Conservation (phyloP, 2,113 vertebrate genomes). For the Pholis gunnellus region DNA sequence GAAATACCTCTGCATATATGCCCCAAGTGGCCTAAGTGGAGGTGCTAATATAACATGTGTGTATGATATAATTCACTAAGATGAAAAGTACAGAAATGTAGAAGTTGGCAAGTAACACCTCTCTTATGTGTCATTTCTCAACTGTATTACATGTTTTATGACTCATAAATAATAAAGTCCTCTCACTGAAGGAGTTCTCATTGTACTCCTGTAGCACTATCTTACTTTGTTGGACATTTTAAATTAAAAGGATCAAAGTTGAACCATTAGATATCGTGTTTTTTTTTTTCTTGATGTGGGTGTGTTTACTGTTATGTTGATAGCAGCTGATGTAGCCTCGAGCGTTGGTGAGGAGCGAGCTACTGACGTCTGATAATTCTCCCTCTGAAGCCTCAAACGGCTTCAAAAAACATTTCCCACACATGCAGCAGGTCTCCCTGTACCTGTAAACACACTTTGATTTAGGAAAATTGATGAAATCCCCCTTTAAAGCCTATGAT, state of each 20-base stretch:
- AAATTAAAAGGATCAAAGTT: background rate
- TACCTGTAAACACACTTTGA: conserved; percentile 6
- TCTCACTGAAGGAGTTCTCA: background rate
- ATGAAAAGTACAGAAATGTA: conserved; percentile 6
- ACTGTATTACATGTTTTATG: conserved; percentile 22
- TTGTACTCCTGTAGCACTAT: background rate
- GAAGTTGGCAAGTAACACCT: background rate
- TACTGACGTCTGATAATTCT: background rate
- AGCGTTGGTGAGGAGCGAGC: background rate
- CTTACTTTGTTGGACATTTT: conserved; percentile 22
- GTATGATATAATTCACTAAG: background rate
- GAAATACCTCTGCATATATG: conserved; percentile 5
- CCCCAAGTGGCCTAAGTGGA: background rate
- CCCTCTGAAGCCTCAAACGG: background rate
- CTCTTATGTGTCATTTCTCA: conserved; percentile 22
- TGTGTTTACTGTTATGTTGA: background rate
- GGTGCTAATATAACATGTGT: background rate
- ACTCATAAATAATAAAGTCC: conserved; percentile 36
- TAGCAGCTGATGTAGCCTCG: background rate
- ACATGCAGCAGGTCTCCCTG: background rate
- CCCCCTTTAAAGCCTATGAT: conserved; percentile 2
- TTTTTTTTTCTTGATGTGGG: background rate
- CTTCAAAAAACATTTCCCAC: background rate
- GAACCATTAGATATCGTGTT: background rate
- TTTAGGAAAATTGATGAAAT: background rate